Percentiles rank a stretch among this genome's conserved stretches.
Conservation (phyloP, 2,888 invertebrate species). For the Lasioglossum figueresi region DNA sequence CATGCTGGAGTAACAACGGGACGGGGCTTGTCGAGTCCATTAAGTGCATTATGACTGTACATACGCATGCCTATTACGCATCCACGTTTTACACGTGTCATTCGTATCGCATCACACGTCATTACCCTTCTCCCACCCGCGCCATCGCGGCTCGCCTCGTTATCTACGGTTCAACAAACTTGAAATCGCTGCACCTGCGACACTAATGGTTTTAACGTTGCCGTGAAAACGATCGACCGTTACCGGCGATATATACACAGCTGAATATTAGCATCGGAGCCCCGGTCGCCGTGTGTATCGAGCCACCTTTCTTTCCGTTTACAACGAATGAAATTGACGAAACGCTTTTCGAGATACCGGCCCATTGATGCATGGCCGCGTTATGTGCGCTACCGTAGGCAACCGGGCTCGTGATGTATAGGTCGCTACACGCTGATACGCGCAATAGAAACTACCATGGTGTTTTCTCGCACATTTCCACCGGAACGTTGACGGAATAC, state of each 20-base stretch:
- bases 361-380: slow-evolving; percentile 42
- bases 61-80: slow-evolving; percentile 22
- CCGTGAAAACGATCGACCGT: slow-evolving; percentile 47
- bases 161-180: slow-evolving; percentile 70
- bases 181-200: slow-evolving; percentile 65
- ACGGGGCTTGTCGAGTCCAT: not conserved
- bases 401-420: slow-evolving; percentile 2
- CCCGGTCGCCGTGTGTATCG: not conserved
- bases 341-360: slow-evolving; percentile 37
- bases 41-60: slow-evolving; percentile 17
- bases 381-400: not conserved
- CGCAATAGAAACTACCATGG: not conserved
- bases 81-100: slow-evolving; percentile 64
- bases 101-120: slow-evolving; percentile 71
- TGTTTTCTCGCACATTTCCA: slow-evolving; percentile 12
- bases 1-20: not conserved
- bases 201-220: slow-evolving; percentile 59
- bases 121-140: slow-evolving; percentile 63
- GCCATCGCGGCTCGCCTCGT: slow-evolving; percentile 51
- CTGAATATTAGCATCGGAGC: slow-evolving; percentile 3
- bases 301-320: slow-evolving; percentile 5
- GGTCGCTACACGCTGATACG: not conserved
- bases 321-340: slow-evolving; percentile 41
- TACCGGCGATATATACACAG: not conserved
- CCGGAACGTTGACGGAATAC: slow-evolving; percentile 16